Conservation (phyloP, 2,888 invertebrate species). For the Myathropa florea region DNA sequence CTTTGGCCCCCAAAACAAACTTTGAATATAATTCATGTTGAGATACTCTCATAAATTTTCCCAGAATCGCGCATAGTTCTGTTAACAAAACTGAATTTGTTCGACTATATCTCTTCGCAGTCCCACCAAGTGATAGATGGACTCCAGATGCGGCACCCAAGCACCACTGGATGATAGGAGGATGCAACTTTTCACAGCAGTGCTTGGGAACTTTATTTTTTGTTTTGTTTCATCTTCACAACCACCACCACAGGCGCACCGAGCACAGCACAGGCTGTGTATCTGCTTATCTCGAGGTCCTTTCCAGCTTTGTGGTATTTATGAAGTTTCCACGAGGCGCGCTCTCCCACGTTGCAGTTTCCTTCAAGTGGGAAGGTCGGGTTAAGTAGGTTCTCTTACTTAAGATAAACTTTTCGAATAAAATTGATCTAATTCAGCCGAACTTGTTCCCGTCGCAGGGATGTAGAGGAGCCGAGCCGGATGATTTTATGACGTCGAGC, state of each 20-base stretch:
- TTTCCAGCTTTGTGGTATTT: conserved; percentile 56
- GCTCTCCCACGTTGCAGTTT: conserved; percentile 38
- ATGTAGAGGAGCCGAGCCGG: neutral
- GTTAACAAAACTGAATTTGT: conserved; percentile 71
- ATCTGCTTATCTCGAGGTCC: conserved; percentile 33
- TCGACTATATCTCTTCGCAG: conserved; percentile 49
- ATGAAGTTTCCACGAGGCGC: conserved; percentile 46
- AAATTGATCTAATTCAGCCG: conserved; percentile 58
- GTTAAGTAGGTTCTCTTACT: conserved; percentile 63
- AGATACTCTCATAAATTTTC: conserved; percentile 65
- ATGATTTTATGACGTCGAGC: conserved; percentile 36
- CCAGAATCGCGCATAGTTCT: conserved; percentile 60
- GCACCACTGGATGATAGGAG: conserved; percentile 21
- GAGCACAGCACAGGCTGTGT: neutral
- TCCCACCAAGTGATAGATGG: conserved; percentile 60
- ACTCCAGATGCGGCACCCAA: conserved; percentile 55
- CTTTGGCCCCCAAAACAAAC: conserved; percentile 51
- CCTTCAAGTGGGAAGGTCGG: conserved; percentile 17
- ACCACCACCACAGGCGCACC: neutral
- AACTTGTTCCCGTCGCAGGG: neutral
- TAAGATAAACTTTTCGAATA: conserved; percentile 68
- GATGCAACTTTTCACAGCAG: conserved; percentile 60
- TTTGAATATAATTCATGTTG: conserved; percentile 69
- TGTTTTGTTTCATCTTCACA: neutral
- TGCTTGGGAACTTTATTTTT: conserved; percentile 2